Conservation (phyloP, 2,888 invertebrate species). For the Trimorus sp. region DNA sequence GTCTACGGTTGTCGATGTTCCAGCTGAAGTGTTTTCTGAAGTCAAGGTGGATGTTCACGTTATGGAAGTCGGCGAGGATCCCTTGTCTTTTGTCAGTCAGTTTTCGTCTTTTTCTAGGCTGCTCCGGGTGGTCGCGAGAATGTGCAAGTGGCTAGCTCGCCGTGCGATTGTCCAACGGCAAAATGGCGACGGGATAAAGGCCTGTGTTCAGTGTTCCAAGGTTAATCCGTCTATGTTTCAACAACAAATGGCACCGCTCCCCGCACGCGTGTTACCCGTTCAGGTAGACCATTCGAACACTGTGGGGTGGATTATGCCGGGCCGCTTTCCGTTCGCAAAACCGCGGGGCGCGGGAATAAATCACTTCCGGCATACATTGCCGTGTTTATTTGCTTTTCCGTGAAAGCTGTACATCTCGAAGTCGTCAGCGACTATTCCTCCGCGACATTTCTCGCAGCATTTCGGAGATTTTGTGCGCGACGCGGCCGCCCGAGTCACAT, state of each 20-base stretch:
- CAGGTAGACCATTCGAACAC: background rate
- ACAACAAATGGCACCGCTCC: background rate
- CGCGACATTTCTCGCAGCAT: background rate
- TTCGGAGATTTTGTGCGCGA: background rate
- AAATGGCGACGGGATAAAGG: no score
- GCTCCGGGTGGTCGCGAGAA: no score
- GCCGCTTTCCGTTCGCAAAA: background rate
- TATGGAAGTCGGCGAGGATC: no score
- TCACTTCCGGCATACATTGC: background rate
- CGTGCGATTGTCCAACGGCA: no score
- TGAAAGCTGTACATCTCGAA: background rate
- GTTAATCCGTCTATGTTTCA: no score
- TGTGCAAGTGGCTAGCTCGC: no score
- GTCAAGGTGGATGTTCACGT: no score
- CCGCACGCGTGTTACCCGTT: background rate
- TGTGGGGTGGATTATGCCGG: constrained; percentile 3
- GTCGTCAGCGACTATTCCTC: background rate
- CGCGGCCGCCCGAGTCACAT: background rate
- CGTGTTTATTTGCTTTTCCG: background rate
- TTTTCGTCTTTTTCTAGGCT: no score
- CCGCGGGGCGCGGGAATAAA: background rate
- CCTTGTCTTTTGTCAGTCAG: no score
- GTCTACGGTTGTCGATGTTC: no score
- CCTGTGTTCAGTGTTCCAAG: no score
- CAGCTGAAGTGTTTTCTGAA: no score